Evolutionary conservation across 2,113 vertebrate genomes (phyloP).

Genomic region (Amblyopsis rosae): DNA sequence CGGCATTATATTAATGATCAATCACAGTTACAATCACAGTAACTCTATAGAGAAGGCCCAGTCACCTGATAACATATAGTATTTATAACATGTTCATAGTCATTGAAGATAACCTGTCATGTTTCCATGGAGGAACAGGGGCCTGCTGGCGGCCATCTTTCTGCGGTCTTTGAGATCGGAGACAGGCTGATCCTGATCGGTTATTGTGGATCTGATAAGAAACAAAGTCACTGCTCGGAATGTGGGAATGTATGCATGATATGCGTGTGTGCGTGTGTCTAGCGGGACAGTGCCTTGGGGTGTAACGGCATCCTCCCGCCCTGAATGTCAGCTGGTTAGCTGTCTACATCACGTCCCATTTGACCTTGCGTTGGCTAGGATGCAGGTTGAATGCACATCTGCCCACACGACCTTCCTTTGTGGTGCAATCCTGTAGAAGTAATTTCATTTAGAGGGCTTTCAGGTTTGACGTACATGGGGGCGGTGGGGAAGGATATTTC

Average conservation of each 20-base stretch:
- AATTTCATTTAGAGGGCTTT: slow-evolving; percentile 76
- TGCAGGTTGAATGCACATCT: slow-evolving; percentile 73
- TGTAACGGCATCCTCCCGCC: slow-evolving; percentile 62
- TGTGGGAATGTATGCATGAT: slow-evolving; percentile 18
- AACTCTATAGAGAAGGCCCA: too few relatives aligned
- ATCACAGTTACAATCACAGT: too few relatives aligned
- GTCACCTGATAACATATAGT: too few relatives aligned
- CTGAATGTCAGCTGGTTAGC: slow-evolving; percentile 61
- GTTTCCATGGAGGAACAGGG: not conserved
- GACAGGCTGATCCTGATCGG: not conserved
- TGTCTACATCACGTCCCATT: slow-evolving; percentile 66
- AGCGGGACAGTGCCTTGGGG: slow-evolving; percentile 56
- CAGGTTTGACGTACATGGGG: slow-evolving; percentile 45
- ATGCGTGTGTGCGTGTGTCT: slow-evolving; percentile 11
- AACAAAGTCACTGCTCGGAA: slow-evolving; percentile 4
- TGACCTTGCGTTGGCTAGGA: slow-evolving; percentile 66
- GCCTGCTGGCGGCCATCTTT: not conserved
- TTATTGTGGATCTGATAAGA: not conserved
- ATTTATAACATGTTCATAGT: too few relatives aligned
- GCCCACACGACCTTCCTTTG: slow-evolving; percentile 70
- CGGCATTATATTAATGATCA: too few relatives aligned
- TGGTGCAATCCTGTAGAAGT: slow-evolving; percentile 76
- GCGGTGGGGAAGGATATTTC: slow-evolving; percentile 19
- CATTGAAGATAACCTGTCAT: not conserved
- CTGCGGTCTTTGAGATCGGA: not conserved